A percentile compares a stretch with the other conserved stretches of the same genome.
These are phyloP conservation scores for Epicampocera succincta DNA, from an alignment of 2,888 invertebrate species.

Conservation along the genomic window DNA sequence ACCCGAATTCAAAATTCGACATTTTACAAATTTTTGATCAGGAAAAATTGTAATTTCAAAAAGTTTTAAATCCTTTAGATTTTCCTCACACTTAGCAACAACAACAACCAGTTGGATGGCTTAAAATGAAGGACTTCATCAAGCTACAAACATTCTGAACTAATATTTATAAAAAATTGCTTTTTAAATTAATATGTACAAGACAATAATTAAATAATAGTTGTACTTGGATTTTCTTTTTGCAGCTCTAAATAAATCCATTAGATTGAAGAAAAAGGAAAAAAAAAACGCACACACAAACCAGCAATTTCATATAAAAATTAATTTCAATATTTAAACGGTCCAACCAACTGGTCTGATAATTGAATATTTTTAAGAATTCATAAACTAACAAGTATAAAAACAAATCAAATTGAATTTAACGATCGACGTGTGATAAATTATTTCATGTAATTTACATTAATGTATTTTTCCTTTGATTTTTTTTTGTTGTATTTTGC, in stretches of 20 bases:
- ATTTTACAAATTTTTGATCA: too few species aligned
- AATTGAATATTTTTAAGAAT: constrained; percentile 49
- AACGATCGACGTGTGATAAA: constrained; percentile 77
- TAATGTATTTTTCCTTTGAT: constrained; percentile 73
- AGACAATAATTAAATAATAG: constrained; percentile 39
- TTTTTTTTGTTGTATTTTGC: neutral
- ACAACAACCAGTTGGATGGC: too few species aligned
- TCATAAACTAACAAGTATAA: constrained; percentile 41
- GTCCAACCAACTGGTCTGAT: constrained; percentile 18
- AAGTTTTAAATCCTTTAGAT: neutral
- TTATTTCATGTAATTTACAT: constrained; percentile 80
- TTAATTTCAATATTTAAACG: neutral
- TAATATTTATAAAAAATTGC: constrained; percentile 26
- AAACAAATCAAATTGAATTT: constrained; percentile 66
- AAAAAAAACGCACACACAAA: too few species aligned
- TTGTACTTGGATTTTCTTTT: constrained; percentile 4
- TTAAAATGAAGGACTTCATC: too few species aligned
- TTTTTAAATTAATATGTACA: neutral
- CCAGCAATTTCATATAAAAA: too few species aligned
- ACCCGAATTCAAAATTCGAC: neutral
- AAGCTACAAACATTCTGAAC: neutral
- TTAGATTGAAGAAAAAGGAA: too few species aligned
- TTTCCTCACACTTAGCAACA: too few species aligned
- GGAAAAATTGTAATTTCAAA: too few species aligned
- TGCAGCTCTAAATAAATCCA: too few species aligned